Evolutionary conservation across 2,888 invertebrate species (phyloP), one percentile per base, ranked within the genome.

Genomic region (Spisula solida): DNA sequence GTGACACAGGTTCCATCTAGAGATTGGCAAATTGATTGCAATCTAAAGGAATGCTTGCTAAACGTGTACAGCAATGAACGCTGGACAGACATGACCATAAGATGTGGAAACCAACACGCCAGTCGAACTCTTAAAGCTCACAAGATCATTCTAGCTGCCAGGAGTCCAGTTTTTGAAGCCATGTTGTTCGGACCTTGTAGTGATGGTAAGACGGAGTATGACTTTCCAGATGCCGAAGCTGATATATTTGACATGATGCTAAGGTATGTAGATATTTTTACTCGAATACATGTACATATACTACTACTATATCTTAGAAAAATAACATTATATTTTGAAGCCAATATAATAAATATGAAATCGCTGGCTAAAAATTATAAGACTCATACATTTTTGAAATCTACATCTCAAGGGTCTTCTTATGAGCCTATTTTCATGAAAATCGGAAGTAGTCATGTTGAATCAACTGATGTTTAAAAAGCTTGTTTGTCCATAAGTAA

Each of bases 101-200:
- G 75, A 0, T 88, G 88, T 82, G 82, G 75, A 56, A 79, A 85
- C 41, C 41, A 81, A 25, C 16, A 47, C 14, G 5, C 18, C 18
- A 31, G 41, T 5, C 82, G 78, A 14, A 0, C 82, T 29, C 75
- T 88, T 5, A 51, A 56, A 31, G 85, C 88, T 14, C 88, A 88
- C 34, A 88, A 88, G 55, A 82, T 79, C 8, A 20, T 88, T 8
- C 60, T 88, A 1, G 85, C 88, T 0, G 78, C 88, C 4, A 81
- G 88, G 20, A 88, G 88, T 31, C 82, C 88, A 10, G 88, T 88
- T 0, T 88, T 88, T 48, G 41, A 82, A 41, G 89, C 89, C 0
- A 89, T 89, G 89, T 86, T 86, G 47, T 86, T 83, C 56, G 89
- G 89, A 8, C 55, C 83, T 12, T 81, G 83, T 48, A 70, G 51